These are phyloP conservation scores for Acipenser ruthenus DNA, from an alignment of 2,797 vertebrate species.

Conservation along the genomic window DNA sequence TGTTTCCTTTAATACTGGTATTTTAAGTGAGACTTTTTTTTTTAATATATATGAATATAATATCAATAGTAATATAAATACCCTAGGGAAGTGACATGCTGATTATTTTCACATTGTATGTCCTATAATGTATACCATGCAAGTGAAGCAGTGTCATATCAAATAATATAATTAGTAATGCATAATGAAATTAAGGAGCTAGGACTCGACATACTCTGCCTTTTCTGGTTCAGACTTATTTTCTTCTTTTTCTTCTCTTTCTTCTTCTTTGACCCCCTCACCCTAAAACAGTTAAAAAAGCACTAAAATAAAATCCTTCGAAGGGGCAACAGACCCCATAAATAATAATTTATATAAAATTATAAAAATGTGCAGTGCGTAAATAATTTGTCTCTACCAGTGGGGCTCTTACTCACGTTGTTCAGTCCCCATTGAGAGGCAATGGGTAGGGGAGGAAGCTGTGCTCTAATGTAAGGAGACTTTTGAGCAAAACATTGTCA, in stretches of 20 bases:
- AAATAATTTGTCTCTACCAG: not conserved
- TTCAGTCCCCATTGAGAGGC: constrained; percentile 20
- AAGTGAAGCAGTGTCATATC: not conserved
- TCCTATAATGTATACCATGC: not conserved
- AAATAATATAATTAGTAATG: not conserved
- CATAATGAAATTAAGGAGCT: not conserved
- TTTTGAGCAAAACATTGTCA: constrained; percentile 1
- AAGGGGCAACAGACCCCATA: constrained; percentile 25
- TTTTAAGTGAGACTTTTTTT: no score
- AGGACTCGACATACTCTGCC: constrained; percentile 65
- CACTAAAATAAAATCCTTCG: constrained; percentile 22
- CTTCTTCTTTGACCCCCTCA: constrained; percentile 33
- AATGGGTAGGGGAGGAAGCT: not conserved
- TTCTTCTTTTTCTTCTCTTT: constrained; percentile 33
- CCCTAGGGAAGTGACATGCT: no score
- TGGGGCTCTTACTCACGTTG: constrained; percentile 21
- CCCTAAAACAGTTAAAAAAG: constrained; percentile 50
- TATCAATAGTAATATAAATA: no score
- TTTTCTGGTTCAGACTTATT: constrained; percentile 68
- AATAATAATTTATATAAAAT: constrained; percentile 9
- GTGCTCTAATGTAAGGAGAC: constrained; percentile 10
- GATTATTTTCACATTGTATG: no score
- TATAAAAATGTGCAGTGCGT: not conserved
- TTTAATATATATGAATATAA: no score
- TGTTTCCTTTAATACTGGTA: no score